Evolutionary conservation across 2,113 vertebrate species (phyloP), one percentile per base, ranked within the genome.

Genomic region (Atrichornis clamosus): DNA sequence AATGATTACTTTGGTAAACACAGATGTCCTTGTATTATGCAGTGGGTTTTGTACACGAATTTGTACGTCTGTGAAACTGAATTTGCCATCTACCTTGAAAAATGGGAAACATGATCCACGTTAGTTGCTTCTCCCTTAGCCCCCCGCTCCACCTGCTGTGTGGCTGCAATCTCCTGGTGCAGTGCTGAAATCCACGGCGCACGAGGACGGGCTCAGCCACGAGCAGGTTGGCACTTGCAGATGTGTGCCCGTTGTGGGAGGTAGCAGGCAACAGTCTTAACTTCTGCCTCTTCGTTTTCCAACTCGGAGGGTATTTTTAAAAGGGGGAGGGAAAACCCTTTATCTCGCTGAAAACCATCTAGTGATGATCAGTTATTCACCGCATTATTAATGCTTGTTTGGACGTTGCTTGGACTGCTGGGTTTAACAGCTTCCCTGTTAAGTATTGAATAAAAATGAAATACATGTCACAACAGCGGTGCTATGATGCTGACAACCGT

Each of bases 381-480:
- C 52, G 7, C 91, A 78, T 97, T 98, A 96, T 97, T 97, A 98
- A 96, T 8, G 94, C 97, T 96, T 98, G 84, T 98, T 98, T 98
- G 97, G 98, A 97, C 46, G 79, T 96, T 96, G 87, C 97, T 97
- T 97, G 97, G 97, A 97, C 97, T 97, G 95, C 96, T 96, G 96
- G 97, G 97, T 98, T 98, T 97, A 98, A 97, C 96, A 98, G 95
- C 97, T 96, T 96, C 87, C 87, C 98, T 10, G 88, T 97, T 98
- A 95, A 95, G 95, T 97, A 98, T 97, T 98, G 97, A 98, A 89
- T 75, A 89, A 98, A 97, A 97, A 97, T 97, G 97, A 98, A 97
- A 97, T 97, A 94, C 95, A 96, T 98, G 98, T 98, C 98, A 98
- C 98, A 98, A 98, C 98, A 98, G 97, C 95, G 83, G 95, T 78